Percentiles rank a stretch among this genome's conserved stretches.
phyloP scores from a whole-genome alignment of 1,140 invertebrate genomes.

The Ceratosolen fusciceps region DNA sequence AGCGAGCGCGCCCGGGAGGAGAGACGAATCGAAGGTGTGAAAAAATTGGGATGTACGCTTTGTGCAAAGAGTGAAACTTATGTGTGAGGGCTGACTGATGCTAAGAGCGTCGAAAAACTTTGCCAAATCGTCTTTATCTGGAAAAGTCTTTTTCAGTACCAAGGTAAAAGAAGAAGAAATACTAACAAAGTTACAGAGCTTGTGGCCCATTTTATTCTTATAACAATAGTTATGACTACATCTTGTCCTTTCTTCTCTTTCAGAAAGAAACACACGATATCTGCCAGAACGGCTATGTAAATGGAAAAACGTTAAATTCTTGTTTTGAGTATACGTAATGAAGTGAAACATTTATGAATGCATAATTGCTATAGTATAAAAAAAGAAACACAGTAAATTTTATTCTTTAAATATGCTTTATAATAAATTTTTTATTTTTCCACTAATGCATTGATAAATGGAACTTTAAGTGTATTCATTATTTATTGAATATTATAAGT shows the following conservation, averaged over 20 bases:
- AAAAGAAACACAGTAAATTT: too few species aligned
- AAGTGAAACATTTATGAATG: not conserved
- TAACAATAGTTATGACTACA: conserved; percentile 29
- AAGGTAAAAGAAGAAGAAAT: not conserved
- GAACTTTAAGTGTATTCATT: too few species aligned
- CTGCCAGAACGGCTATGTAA: not conserved
- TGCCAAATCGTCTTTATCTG: conserved; percentile 34
- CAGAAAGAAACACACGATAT: not conserved
- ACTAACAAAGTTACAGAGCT: conserved; percentile 8
- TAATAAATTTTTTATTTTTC: too few species aligned
- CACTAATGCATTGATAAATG: too few species aligned
- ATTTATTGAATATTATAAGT: too few species aligned
- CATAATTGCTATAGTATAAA: not conserved
- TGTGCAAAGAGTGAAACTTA: conserved; percentile 39
- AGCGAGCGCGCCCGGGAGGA: not conserved
- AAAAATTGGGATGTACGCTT: not conserved
- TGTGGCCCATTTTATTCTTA: conserved; percentile 32
- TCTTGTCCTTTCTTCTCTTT: not conserved
- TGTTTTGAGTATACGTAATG: not conserved
- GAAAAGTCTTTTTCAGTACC: not conserved
- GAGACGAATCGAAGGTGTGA: not conserved
- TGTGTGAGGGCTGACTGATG: not conserved
- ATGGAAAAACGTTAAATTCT: not conserved
- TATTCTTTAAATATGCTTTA: too few species aligned
- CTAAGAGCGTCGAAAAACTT: conserved; percentile 38